Evolutionary conservation across 1,140 invertebrate genomes (phyloP).

Genomic region (Gyrodactylus bullatarudis): DNA sequence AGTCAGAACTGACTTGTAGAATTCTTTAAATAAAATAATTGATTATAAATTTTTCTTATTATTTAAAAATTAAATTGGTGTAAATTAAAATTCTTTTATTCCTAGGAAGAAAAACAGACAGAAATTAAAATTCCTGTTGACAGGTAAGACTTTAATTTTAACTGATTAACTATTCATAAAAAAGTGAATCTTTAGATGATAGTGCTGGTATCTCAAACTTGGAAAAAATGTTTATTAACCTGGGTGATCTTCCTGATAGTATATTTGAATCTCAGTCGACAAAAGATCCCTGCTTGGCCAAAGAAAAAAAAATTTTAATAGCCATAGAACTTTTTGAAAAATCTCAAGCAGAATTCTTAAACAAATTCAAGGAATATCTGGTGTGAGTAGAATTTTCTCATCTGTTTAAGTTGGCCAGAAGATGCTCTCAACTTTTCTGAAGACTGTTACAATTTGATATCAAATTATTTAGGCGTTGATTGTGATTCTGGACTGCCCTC

Average conservation of each 20-base stretch:
- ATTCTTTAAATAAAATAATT: neutral
- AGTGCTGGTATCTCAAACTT: neutral
- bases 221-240: neutral
- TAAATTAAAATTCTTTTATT: too few relatives aligned
- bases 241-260: neutral
- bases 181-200: too few relatives aligned
- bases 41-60: neutral
- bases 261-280: neutral
- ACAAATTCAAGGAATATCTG: neutral
- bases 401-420: neutral
- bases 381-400: neutral
- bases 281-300: neutral
- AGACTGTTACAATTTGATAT: neutral
- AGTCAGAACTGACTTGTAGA: slow-evolving; percentile 35
- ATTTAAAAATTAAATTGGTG: too few relatives aligned
- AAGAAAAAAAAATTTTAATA: neutral
- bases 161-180: too few relatives aligned
- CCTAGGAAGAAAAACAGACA: too few relatives aligned
- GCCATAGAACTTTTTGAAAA: neutral
- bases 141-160: too few relatives aligned
- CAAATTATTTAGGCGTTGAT: neutral
- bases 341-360: neutral
- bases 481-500: neutral
- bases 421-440: neutral
- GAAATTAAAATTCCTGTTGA: too few relatives aligned